Evolutionary conservation across 2,113 vertebrate species (phyloP), one percentile per base, ranked within the genome.

Genomic region (Poicephalus gulielmi): DNA sequence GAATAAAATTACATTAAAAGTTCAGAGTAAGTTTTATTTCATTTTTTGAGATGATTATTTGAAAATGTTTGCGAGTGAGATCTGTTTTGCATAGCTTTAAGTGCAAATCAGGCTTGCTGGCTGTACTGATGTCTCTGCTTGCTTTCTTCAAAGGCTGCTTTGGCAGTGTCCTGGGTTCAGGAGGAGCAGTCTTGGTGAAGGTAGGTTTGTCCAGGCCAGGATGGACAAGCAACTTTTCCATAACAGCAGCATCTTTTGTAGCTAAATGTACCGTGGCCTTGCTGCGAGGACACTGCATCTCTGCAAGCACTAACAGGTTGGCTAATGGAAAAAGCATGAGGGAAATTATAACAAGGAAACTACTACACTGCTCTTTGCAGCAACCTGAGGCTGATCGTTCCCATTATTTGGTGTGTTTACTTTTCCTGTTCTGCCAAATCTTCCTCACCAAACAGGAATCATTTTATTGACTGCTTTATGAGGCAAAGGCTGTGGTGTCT

Each of bases 41-140:
- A 9, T 22, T 71, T 59, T 49, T 60, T 20, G 23, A 46, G 41
- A 13, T 1, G 5, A 8, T 14, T 25, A 4, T 9, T 17, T 74
- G 19, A 39, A 33, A 33, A 2, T 4, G 3, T 7, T 4, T n/a
- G 27, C 35, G 20, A 24, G 43, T 5, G 27, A 63, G 50, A 44
- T 7, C n/a, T 55, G 44, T 25, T 85, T 19, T 19, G 39, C 41
- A 4, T 5, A 35, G 47, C 16, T 50, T 17, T 16, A 6, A 25
- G 22, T 4, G 47, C 31, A 17, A 3, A 44, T 55, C 39, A 3
- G 28, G 11, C 18, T 19, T 47, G 17, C 37, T 64, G 53, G 7
- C 6, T 9, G 27, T 59, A 31, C 43, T 11, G 57, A 4, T 27
- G 28, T 10, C 47, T 46, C 30, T 0, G 0, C 8, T 19, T 4